Evolutionary conservation across 2,113 vertebrate species (phyloP), one percentile per base, ranked within the genome.

Genomic region (Tinamus guttatus): DNA sequence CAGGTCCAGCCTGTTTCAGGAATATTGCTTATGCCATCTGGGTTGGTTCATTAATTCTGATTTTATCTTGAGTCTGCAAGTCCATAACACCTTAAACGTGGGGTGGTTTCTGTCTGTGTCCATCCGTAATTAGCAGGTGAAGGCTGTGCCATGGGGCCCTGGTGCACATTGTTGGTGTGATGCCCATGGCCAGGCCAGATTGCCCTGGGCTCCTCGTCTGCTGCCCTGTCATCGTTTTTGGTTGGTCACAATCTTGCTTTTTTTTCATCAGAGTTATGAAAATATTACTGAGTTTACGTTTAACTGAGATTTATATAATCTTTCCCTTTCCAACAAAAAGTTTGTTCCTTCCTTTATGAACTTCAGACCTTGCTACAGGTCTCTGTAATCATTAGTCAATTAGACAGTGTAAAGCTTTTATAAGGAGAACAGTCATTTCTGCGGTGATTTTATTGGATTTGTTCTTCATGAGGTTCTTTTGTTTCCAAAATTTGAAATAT

Each of bases 11-110:
- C 91, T 43, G 20, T 13, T 45, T 85, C 82, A 78, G 74, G 52
- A 87, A 82, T 81, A 67, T 9, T 96, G 81, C 82, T 94, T 74
- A 14, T 65, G 76, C 85, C 34, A 16, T 65, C 68, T 27, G 51
- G 59, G 60, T 6, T 32, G 41, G 36, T 75, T 84, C 87, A 91
- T 95, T 94, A 95, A 68, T 22, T 43, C 49, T 8, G 32, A 67
- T 92, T 94, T 93, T 83, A 96, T 95, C 90, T 92, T 88, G 51
- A 22, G 94, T 43, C 85, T 74, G 79, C 74, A 80, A 89, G 45
- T 27, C 28, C 63, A 68, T 62, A 30, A 4, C 68, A 45, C 49
- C 65, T 90, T 80, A 67, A 6, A 62, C 51, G 51, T 62, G 73
- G 85, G 52, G 58, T 86, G 90, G 75, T 7, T 45, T 68, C 78